These are phyloP conservation scores for Lasaia peninsularis DNA, from an alignment of 1,140 invertebrate genomes.

Conservation along the genomic window DNA sequence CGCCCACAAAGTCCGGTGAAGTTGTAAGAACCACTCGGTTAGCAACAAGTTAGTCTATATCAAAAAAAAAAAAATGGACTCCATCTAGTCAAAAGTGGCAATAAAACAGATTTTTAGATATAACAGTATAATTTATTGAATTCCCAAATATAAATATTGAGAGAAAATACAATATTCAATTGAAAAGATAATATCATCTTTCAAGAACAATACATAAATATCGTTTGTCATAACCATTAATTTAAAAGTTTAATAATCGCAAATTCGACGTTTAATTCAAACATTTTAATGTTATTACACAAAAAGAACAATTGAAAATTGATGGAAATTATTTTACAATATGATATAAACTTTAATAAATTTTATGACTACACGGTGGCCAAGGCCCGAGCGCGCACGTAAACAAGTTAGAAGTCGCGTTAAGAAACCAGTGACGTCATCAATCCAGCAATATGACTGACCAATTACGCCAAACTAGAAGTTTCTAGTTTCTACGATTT, in stretches of 20 bases:
- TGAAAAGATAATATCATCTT: conserved; percentile 26
- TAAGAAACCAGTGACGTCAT: no score
- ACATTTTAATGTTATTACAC: background rate
- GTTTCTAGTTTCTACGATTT: no score
- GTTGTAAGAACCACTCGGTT: no score
- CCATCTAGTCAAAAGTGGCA: conserved; percentile 7
- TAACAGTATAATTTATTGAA: conserved; percentile 75
- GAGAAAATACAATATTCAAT: conserved; percentile 59
- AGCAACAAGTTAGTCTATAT: no score
- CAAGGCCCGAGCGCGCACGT: no score
- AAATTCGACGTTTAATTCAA: background rate
- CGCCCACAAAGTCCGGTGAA: no score
- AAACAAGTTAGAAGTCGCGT: no score
- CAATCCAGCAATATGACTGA: no score
- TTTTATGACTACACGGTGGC: background rate
- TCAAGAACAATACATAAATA: conserved; percentile 7
- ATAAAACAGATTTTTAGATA: conserved; percentile 43
- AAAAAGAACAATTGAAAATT: background rate
- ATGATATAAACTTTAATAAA: background rate
- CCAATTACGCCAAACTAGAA: no score
- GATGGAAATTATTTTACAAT: background rate
- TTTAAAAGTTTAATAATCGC: background rate
- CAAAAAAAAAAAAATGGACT: no score
- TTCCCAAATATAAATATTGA: conserved; percentile 70
- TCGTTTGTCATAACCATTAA: conserved; percentile 4